Base-by-base conservation (phyloP, 2,113 vertebrate species). In the Cryptotis parvus region DNA sequence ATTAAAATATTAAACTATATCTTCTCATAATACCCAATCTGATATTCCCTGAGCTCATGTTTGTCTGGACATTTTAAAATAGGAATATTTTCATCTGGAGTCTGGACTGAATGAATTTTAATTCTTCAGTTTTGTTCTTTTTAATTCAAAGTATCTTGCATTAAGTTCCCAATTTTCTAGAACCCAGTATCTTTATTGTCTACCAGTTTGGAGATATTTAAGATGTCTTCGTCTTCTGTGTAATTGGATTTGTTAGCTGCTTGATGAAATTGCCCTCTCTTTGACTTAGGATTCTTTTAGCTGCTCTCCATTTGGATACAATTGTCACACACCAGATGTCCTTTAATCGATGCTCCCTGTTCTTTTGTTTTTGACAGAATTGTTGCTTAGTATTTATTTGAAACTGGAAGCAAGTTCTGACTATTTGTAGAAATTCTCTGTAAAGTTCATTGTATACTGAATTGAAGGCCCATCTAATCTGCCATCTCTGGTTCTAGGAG, bases 241-340 rank as follows among this genome's bases (percentile, higher is more conserved):
- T 72, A 94, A 18, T 73, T 92, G 33, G 68, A 91, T 90, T 94
- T 93, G 65, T 87, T 93, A 91, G 68, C 91, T 91, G 90, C 79
- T 94, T 96, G 84, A 96, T 94, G 68, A 90, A 91, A 91, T 91
- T 97, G 87, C 80, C 85, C 90, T 92, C 72, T 80, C 9, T 90
- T 86, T 96, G 89, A 94, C 91, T 82, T 39, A 72, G 35, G 45
- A 43, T 90, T 89, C 61, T 94, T 93, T 93, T 88, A 39, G 88
- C 88, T 91, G 16, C 73, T 94, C 35, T 90, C 88, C 49, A 86
- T 84, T 90, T 92, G 79, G 61, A 85, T 90, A 94, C 45, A 86
- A 93, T 85, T 92, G 75, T 92, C 93, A 88, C 79, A 90, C n/a
- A 86, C 88, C 94, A 96, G 95, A 96, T 95, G 90, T 94, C 91